These are phyloP conservation scores for Ditylenchus dipsaci DNA, from an alignment of 1,140 invertebrate genomes.

Conservation along the genomic window DNA sequence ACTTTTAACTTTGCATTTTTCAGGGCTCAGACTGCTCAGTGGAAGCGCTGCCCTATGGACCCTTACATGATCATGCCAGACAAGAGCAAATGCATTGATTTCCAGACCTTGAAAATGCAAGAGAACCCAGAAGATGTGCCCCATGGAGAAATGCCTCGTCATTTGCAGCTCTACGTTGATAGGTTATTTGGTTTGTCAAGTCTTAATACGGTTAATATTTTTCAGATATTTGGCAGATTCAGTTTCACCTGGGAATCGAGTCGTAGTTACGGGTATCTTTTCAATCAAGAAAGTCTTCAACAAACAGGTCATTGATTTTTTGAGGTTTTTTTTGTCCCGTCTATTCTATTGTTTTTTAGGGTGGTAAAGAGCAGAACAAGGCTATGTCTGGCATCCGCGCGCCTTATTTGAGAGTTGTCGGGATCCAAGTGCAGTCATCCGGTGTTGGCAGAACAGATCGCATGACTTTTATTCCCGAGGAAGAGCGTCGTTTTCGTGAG, in stretches of 20 bases:
- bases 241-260: slow-evolving; percentile 90
- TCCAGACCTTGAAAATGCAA: slow-evolving; percentile 80
- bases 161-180: slow-evolving; percentile 89
- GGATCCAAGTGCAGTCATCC: slow-evolving; percentile 78
- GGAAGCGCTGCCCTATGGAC: slow-evolving; percentile 84
- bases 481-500: slow-evolving; percentile 83
- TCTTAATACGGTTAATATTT: not conserved
- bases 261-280: slow-evolving; percentile 87
- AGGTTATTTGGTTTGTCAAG: slow-evolving; percentile 60
- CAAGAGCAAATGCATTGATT: slow-evolving; percentile 93
- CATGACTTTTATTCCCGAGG: slow-evolving; percentile 69
- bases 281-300: slow-evolving; percentile 72
- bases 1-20: slow-evolving; percentile 25
- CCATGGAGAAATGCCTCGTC: slow-evolving; percentile 95
- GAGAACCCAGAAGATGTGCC: slow-evolving; percentile 92
- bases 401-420: slow-evolving; percentile 89
- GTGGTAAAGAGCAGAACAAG: slow-evolving; percentile 70
- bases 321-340: not conserved
- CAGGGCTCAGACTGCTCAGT: slow-evolving; percentile 78
- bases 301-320: slow-evolving; percentile 21
- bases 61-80: slow-evolving; percentile 96
- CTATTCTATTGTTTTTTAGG: slow-evolving; percentile 15
- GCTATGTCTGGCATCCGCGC: slow-evolving; percentile 82
- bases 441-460: slow-evolving; percentile 68
- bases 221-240: slow-evolving; percentile 75